Base-by-base conservation (phyloP, 35 echinoderm and acorn worm species). In the Diadema setosum region DNA sequence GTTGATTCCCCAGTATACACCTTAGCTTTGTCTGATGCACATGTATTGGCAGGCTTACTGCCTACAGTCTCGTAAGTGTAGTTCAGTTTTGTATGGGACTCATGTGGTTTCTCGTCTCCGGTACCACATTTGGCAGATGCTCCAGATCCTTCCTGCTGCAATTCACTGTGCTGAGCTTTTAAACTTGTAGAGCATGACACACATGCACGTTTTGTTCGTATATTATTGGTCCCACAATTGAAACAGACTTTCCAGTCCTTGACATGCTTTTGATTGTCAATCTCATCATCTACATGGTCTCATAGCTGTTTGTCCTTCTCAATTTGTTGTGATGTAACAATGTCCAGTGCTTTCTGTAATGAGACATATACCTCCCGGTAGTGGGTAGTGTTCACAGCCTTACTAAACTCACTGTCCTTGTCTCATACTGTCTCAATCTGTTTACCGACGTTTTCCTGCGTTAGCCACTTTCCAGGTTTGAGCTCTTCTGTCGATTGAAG, bases 381-480 rank as follows among this genome's bases (percentile, higher is more conserved):
- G n/a, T 76, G 70, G 15, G 70, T 76, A 3, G 5, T 39, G 18
- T 76, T 17, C 1, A 76, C 70, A 16, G 70, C 70, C 5, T 76
- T 76, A 17, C n/a, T 76, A 39, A 76, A 76, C 7, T 76, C 70
- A 76, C 70, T 76, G 12, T 42, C 15, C 0, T 3, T n/a, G 23
- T 42, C 70, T 0, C 36, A 34, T 1, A 76, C n/a, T 9, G 14
- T 42, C 2, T 29, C 17, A 34, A 70, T 17, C 21, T 70, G 65
- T 17, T 70, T 17, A 17, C 3, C 18, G 7, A 70, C 12, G 17
- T 70, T 70, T 32, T 70, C 65, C 5, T 29, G 3, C 30, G 65
- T 70, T 61, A 12, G 16, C 89, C 89, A 91, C 18, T 33, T 83
- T 43, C 0, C 34, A 52, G 89, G 89, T 73, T 85, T 91, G 16